These are phyloP conservation scores for Phalacrocorax carbo DNA, from an alignment of 2,113 vertebrate genomes.

Conservation along the genomic window DNA sequence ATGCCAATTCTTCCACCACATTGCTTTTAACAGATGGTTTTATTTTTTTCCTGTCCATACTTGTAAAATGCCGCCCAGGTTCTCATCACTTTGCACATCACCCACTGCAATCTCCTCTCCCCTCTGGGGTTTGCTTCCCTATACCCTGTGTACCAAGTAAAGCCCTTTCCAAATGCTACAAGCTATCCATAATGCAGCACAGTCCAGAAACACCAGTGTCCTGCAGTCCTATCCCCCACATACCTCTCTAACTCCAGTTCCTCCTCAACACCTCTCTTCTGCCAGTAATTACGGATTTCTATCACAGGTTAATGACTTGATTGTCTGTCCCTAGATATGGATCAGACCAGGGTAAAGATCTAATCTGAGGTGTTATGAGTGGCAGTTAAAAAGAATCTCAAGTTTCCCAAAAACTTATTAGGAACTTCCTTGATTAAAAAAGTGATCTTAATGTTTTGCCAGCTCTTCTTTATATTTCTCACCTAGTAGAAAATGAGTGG, in stretches of 20 bases:
- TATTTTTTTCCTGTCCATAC: neutral
- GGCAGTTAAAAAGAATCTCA: neutral
- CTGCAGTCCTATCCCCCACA: neutral
- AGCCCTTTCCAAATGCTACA: neutral
- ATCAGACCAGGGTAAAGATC: neutral
- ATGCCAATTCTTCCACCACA: rapidly evolving
- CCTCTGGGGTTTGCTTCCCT: neutral
- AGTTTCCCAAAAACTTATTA: neutral
- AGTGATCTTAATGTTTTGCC: neutral
- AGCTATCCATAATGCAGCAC: neutral
- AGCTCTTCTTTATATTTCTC: neutral
- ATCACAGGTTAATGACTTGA: neutral
- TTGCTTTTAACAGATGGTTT: neutral
- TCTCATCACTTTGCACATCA: neutral
- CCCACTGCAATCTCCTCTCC: neutral
- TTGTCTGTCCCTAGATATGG: neutral
- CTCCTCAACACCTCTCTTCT: neutral
- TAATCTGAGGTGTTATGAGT: neutral
- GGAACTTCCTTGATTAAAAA: neutral
- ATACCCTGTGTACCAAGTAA: neutral
- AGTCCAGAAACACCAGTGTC: neutral
- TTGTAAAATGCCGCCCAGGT: neutral
- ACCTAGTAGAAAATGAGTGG: neutral
- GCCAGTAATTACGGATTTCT: neutral
- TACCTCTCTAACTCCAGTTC: neutral